Evolutionary conservation across 2,888 invertebrate species (phyloP), one percentile per base, ranked within the genome.

Genomic region (Yponomeuta cagnagella): DNA sequence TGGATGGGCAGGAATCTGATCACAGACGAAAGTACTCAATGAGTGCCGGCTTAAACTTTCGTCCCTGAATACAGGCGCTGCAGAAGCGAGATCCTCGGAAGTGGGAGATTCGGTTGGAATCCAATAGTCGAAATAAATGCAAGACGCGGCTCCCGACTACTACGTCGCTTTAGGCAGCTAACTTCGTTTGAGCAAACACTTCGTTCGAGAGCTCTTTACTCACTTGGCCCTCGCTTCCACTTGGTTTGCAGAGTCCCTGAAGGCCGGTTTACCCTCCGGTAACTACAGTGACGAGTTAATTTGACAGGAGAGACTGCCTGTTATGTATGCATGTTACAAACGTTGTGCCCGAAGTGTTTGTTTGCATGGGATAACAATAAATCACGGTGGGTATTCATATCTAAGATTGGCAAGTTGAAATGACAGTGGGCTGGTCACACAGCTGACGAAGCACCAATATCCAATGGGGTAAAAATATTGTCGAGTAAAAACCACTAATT

Each of bases 111-210:
- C 79, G 78, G 80, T 81, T 75, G 77, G 80, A 83, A 84, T 84
- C 80, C 81, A 84, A 85, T 85, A 82, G 80, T 76, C 78, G 75
- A 79, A 78, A 79, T 82, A 82, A 85, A 82, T 83, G 80, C 81
- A 81, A 81, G 81, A 76, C 77, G 78, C 78, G 79, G 75, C 74
- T 75, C 70, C 75, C 74, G 74, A 74, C 77, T 72, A 74, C 76
- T 77, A 80, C 81, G 80, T 81, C 79, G 81, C 81, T 81, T 80
- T 80, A 76, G 79, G 79, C 80, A 79, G 80, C 80, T 83, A 83
- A 84, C 83, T 86, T 83, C 80, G 83, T 85, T 83, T 81, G 79
- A 77, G 79, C 80, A 83, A 86, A 85, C 82, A 84, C 85, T 84
- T 75, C 74, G 73, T 72, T 75, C 73, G 75, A 82, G 80, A 81